phyloP scores from a whole-genome alignment of 1,140 invertebrate genomes.

The Phymorhynchus buccinoides region DNA sequence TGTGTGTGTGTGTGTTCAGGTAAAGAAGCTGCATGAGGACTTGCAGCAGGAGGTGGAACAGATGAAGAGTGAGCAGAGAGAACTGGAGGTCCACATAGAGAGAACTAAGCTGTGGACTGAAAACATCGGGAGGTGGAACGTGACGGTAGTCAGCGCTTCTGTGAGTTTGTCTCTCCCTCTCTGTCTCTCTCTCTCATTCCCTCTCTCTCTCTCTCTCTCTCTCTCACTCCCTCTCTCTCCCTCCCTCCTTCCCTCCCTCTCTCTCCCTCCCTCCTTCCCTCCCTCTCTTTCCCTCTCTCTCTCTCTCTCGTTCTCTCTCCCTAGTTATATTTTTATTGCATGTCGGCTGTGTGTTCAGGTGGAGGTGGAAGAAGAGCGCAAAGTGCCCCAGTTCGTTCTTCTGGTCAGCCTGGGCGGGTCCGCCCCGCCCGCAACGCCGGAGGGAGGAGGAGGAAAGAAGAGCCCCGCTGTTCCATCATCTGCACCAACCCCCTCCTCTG shows the following conservation, averaged over 20 bases:
- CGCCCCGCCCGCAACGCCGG: not conserved
- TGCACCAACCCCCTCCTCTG: not conserved
- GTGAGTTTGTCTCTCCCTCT: conserved; percentile 72
- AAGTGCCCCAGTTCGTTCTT: conserved; percentile 84
- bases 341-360: conserved; percentile 48
- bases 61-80: conserved; percentile 83
- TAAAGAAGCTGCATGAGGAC: conserved; percentile 66
- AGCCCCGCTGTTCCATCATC: conserved; percentile 4
- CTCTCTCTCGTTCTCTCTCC: no score
- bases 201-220: not conserved
- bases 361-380: conserved; percentile 79
- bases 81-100: conserved; percentile 87
- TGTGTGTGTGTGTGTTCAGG: conserved; percentile 38
- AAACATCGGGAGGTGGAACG: conserved; percentile 88
- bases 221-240: not conserved
- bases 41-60: conserved; percentile 87
- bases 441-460: not conserved
- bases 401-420: conserved; percentile 83
- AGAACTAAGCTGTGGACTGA: conserved; percentile 91
- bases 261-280: no score
- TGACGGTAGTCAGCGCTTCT: conserved; percentile 86
- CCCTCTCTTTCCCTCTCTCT: no score
- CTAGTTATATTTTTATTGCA: no score
- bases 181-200: not conserved
- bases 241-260: no score